These are phyloP conservation scores for Colius striatus DNA, from an alignment of 2,113 vertebrate genomes.

Conservation along the genomic window DNA sequence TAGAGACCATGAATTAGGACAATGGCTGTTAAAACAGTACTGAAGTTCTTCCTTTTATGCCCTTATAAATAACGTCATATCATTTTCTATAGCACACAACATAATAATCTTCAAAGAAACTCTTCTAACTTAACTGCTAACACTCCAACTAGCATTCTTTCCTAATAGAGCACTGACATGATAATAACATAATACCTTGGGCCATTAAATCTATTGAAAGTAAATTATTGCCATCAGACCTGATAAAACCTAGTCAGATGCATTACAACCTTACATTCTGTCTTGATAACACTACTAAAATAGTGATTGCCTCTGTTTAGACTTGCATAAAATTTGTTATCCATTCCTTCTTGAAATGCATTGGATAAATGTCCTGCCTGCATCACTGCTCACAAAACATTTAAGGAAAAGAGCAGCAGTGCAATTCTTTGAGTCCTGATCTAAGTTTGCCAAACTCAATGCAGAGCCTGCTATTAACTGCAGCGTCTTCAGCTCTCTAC, in stretches of 20 bases:
- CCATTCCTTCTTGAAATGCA: neutral
- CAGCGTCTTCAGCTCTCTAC: neutral
- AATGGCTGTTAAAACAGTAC: neutral
- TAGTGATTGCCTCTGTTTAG: neutral
- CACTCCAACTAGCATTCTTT: neutral
- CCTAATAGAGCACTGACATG: constrained; percentile 27
- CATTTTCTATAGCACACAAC: neutral
- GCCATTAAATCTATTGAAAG: constrained; percentile 54
- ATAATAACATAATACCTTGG: constrained; percentile 53
- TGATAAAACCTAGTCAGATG: constrained; percentile 1
- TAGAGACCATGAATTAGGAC: neutral
- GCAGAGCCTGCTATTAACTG: neutral
- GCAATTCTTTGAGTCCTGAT: neutral
- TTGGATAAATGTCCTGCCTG: neutral
- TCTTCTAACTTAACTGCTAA: neutral
- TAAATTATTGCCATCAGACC: constrained; percentile 50
- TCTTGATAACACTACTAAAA: constrained; percentile 17
- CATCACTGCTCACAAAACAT: neutral
- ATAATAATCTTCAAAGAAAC: neutral
- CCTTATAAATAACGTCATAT: neutral
- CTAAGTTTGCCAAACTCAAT: neutral
- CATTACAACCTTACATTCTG: constrained; percentile 22
- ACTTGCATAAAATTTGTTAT: neutral
- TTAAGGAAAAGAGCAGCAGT: neutral
- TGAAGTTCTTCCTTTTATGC: neutral